phyloP scores from a whole-genome alignment of 2,888 invertebrate species.

The Drosophila seclusa region DNA sequence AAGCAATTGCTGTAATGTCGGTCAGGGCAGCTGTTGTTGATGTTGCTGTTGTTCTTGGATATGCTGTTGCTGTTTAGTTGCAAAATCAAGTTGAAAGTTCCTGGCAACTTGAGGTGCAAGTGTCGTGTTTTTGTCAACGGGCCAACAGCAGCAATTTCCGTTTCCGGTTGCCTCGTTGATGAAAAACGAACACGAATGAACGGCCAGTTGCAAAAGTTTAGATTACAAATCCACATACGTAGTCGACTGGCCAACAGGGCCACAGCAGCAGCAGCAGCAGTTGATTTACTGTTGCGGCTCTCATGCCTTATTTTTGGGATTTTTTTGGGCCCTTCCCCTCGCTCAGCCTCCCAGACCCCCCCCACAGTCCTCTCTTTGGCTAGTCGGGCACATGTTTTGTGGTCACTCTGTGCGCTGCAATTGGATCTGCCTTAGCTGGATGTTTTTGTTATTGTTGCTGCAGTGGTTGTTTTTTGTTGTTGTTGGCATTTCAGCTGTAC shows the following conservation, averaged over 20 bases:
- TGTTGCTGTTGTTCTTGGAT: slow-evolving; percentile 17
- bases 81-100: slow-evolving; percentile 76
- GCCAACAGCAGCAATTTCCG: slow-evolving; percentile 79
- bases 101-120: slow-evolving; percentile 75
- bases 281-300: slow-evolving; percentile 65
- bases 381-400: slow-evolving; percentile 71
- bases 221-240: slow-evolving; percentile 78
- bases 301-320: slow-evolving; percentile 22
- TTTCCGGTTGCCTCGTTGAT: slow-evolving; percentile 72
- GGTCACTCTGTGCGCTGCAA: slow-evolving; percentile 74
- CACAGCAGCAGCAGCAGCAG: slow-evolving; percentile 46
- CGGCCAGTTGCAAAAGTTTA: slow-evolving; percentile 71
- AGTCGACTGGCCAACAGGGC: slow-evolving; percentile 49
- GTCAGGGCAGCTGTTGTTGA: slow-evolving; percentile 13
- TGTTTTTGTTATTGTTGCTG: slow-evolving; percentile 34
- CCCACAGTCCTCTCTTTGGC: slow-evolving; percentile 23
- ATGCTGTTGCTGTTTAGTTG: slow-evolving; percentile 39
- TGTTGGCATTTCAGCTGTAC: slow-evolving; percentile 49
- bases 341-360: not conserved
- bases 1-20: slow-evolving; percentile 70
- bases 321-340: slow-evolving; percentile 2
- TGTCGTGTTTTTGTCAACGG: slow-evolving; percentile 79
- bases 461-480: slow-evolving; percentile 26
- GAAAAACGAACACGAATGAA: slow-evolving; percentile 45
- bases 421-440: slow-evolving; percentile 51